A percentile compares a stretch with the other conserved stretches of the same genome.
These are phyloP conservation scores for Agrilus biguttatus DNA, from an alignment of 2,888 invertebrate genomes.

Conservation along the genomic window DNA sequence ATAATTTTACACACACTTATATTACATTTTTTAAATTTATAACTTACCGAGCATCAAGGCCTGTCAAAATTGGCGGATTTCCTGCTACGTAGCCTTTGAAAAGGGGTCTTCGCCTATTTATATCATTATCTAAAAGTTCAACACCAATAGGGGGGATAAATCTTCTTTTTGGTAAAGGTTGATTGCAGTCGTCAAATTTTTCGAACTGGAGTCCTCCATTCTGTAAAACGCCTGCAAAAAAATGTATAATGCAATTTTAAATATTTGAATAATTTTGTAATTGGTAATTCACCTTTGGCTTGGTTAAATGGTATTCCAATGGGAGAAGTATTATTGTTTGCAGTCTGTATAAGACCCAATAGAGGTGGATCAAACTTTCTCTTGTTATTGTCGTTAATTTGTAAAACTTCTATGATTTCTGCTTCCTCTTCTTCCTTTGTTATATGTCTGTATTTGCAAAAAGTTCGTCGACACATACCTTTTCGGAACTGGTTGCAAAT, in stretches of 20 bases:
- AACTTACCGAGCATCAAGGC: conserved; percentile 23
- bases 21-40: neutral
- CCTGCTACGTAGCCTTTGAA: conserved; percentile 30
- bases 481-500: conserved; percentile 37
- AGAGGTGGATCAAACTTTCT: conserved; percentile 7
- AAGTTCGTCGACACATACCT: conserved; percentile 28
- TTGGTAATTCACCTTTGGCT: no score
- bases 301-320: no score
- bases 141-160: conserved; percentile 16
- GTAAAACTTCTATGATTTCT: conserved; percentile 26
- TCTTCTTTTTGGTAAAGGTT: conserved; percentile 25
- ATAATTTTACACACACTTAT: neutral
- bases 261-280: no score
- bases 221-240: neutral
- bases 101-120: conserved; percentile 10
- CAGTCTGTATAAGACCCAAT: neutral
- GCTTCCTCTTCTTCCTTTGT: conserved; percentile 28
- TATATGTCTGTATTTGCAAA: conserved; percentile 29
- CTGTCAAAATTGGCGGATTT: conserved; percentile 24
- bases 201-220: conserved; percentile 5
- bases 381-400: conserved; percentile 16
- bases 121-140: conserved; percentile 12
- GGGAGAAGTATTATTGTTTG: neutral
- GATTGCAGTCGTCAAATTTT: conserved; percentile 7
- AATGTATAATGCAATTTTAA: no score